Conservation (phyloP, 1,140 invertebrate genomes). For the Hermetia illucens region DNA sequence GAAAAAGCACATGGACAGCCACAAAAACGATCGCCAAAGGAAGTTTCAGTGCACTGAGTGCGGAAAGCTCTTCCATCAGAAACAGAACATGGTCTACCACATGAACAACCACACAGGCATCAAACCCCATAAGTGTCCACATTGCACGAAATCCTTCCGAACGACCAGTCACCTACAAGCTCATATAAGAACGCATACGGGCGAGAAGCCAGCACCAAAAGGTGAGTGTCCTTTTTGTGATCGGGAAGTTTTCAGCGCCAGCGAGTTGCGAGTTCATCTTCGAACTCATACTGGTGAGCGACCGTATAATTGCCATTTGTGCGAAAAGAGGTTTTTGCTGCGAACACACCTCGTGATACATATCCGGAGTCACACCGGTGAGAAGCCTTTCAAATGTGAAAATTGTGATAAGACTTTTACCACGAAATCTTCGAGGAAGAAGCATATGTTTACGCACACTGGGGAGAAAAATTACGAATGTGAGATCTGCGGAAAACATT, state of each 20-base stretch:
- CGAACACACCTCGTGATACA: not conserved
- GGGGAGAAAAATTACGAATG: too few relatives aligned
- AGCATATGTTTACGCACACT: slow-evolving; percentile 1
- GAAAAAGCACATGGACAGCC: too few relatives aligned
- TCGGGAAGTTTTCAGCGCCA: slow-evolving; percentile 16
- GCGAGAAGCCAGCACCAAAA: not conserved
- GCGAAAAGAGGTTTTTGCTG: not conserved
- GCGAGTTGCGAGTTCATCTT: slow-evolving; percentile 51
- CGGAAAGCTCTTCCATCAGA: not conserved
- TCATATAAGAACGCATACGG: not conserved
- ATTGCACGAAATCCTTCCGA: not conserved
- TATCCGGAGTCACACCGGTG: not conserved
- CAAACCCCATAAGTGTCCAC: not conserved
- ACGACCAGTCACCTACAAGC: not conserved
- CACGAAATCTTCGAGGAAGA: not conserved
- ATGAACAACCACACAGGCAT: not conserved
- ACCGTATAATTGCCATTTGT: slow-evolving; percentile 22
- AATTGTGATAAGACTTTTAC: slow-evolving; percentile 1
- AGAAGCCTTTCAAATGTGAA: not conserved
- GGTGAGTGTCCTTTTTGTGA: slow-evolving; percentile 3
- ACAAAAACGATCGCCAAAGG: slow-evolving; percentile 14
- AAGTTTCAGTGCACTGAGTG: slow-evolving; percentile 7
- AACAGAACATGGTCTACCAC: not conserved
- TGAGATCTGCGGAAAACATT: too few relatives aligned
- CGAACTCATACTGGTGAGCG: slow-evolving; percentile 38